Evolutionary conservation across 2,888 invertebrate genomes (phyloP).

Genomic region (Doris montereyensis): DNA sequence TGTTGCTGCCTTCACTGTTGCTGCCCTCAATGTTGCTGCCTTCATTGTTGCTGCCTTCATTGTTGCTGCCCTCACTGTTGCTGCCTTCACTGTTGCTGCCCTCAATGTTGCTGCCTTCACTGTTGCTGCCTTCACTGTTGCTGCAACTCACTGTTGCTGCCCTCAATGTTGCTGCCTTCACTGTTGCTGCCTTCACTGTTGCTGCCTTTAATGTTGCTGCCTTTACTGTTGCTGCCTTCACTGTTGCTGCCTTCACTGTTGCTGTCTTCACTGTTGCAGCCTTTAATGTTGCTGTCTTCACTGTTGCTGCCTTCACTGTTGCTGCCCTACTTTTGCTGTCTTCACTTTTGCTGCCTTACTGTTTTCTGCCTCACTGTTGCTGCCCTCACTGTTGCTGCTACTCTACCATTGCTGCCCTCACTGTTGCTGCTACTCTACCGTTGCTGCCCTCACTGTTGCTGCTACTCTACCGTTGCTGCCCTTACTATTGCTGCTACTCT

Average conservation of each 20-base stretch:
- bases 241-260: background rate
- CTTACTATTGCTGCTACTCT: too few species aligned
- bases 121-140: conserved; percentile 40
- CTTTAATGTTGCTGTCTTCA: background rate
- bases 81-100: conserved; percentile 38
- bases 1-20: conserved; percentile 4
- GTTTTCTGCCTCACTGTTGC: too few species aligned
- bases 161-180: background rate
- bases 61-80: conserved; percentile 35
- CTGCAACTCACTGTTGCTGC: conserved; percentile 12
- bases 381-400: too few species aligned
- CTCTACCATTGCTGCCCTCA: too few species aligned
- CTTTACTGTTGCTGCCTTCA: conserved; percentile 13
- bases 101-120: conserved; percentile 40
- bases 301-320: too few species aligned
- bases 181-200: background rate
- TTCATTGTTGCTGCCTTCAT: conserved; percentile 20
- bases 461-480: too few species aligned
- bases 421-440: too few species aligned
- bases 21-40: background rate
- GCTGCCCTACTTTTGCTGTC: too few species aligned
- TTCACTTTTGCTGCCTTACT: too few species aligned
- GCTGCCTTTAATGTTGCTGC: background rate
- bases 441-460: too few species aligned
- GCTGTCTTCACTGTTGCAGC: background rate